A percentile compares a stretch with the other conserved stretches of the same genome.
Evolutionary conservation across 2,113 vertebrate species (phyloP).

Genomic region (Octodon degus): DNA sequence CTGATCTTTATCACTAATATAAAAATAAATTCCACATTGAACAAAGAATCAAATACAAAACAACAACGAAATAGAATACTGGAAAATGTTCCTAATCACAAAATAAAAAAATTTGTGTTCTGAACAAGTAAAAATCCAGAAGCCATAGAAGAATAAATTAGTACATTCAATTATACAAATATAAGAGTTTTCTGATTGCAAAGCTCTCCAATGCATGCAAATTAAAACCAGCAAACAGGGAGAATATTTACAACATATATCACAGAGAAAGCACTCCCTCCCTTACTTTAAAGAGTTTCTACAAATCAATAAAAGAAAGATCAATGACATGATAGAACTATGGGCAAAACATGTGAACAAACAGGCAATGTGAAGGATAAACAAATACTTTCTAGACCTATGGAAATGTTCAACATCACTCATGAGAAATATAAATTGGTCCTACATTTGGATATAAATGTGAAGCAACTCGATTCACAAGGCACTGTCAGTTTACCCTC

Average conservation of each 20-base stretch:
- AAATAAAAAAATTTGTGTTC: neutral
- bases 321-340: neutral
- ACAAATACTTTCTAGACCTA: neutral
- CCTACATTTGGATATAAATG: fast-evolving
- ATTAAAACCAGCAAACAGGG: neutral
- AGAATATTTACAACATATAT: neutral
- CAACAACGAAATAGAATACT: too few species aligned
- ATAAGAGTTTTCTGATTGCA: neutral
- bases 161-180: neutral
- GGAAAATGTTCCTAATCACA: neutral
- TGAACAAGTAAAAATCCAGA: neutral
- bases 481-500: neutral
- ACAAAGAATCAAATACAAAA: too few species aligned
- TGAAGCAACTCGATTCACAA: neutral
- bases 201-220: neutral
- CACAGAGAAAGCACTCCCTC: neutral
- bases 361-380: neutral
- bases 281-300: neutral
- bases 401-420: fast-evolving
- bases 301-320: neutral
- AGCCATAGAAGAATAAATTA: neutral
- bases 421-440: neutral
- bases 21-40: neutral
- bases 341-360: neutral
- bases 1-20: neutral